These are phyloP conservation scores for Laodelphax striatellus DNA, from an alignment of 1,140 invertebrate genomes.

Conservation along the genomic window DNA sequence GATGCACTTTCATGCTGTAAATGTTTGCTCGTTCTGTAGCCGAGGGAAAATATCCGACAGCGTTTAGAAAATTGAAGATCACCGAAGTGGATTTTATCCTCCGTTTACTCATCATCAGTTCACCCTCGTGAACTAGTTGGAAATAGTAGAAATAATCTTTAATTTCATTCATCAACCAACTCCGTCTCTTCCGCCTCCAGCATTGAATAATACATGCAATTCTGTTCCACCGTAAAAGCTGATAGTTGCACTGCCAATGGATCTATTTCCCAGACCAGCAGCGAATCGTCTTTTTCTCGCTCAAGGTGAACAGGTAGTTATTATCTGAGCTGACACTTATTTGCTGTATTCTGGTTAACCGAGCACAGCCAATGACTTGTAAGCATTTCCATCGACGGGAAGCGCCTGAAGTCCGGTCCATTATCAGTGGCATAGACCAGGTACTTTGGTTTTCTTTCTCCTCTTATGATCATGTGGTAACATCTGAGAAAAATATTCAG, in stretches of 20 bases:
- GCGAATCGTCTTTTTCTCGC: not conserved
- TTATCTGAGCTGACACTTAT: not conserved
- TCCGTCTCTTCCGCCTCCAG: conserved; percentile 21
- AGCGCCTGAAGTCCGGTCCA: not conserved
- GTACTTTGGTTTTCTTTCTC: not conserved
- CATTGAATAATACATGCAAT: conserved; percentile 9
- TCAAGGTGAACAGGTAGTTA: not conserved
- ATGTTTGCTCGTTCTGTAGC: conserved; percentile 31
- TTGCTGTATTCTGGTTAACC: not conserved
- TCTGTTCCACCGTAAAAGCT: conserved; percentile 13
- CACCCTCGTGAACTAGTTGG: conserved; percentile 34
- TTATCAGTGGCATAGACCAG: not conserved
- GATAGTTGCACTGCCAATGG: not conserved
- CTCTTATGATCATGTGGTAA: not conserved
- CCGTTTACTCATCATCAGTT: conserved; percentile 24
- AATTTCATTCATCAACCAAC: conserved; percentile 32
- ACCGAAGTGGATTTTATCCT: conserved; percentile 28
- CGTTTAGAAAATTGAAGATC: conserved; percentile 36
- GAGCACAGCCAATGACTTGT: not conserved
- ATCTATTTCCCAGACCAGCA: not conserved
- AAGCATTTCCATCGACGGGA: not conserved
- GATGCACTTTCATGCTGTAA: not conserved
- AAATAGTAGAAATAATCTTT: conserved; percentile 37
- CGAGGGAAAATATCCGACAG: conserved; percentile 38
- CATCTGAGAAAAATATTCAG: not conserved